These are phyloP conservation scores for Fistularia commersonii DNA, from an alignment of 2,797 vertebrate genomes.

Conservation along the genomic window DNA sequence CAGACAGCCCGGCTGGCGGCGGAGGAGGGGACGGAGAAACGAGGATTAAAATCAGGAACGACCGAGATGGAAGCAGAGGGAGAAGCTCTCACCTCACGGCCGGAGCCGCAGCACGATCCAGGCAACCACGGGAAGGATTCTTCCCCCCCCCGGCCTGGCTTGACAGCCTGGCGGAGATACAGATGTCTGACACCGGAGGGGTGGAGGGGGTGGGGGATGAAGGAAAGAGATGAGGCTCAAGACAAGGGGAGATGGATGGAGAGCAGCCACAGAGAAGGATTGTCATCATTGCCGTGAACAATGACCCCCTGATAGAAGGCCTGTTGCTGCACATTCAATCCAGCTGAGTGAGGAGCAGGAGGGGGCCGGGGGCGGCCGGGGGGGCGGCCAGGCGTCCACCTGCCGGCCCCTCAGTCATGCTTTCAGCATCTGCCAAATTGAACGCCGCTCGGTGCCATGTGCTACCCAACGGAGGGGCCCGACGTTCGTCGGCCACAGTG, in stretches of 20 bases:
- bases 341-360: constrained; percentile 38
- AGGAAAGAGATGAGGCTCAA: background rate
- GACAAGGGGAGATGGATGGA: constrained; percentile 54
- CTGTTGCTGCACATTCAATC: constrained; percentile 43
- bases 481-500: constrained; percentile 60
- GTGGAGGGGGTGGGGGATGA: constrained; percentile 28
- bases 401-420: constrained; percentile 58
- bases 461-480: constrained; percentile 51
- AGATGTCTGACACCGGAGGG: constrained; percentile 33
- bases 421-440: constrained; percentile 65
- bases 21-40: constrained; percentile 1
- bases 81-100: constrained; percentile 37
- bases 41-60: constrained; percentile 14
- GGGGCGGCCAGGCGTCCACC: constrained; percentile 47
- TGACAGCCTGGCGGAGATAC: constrained; percentile 45
- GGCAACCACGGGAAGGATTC: constrained; percentile 36
- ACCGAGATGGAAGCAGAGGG: constrained; percentile 14
- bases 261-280: constrained; percentile 52
- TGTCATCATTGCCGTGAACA: constrained; percentile 61
- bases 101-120: constrained; percentile 30
- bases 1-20: constrained; percentile 51
- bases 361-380: constrained; percentile 2
- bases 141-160: constrained; percentile 33
- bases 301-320: constrained; percentile 55
- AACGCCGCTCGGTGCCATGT: constrained; percentile 65